A percentile compares a stretch with the other conserved stretches of the same genome.
Evolutionary conservation across 2,113 vertebrate species (phyloP).

Genomic region (Dasypus novemcinctus): DNA sequence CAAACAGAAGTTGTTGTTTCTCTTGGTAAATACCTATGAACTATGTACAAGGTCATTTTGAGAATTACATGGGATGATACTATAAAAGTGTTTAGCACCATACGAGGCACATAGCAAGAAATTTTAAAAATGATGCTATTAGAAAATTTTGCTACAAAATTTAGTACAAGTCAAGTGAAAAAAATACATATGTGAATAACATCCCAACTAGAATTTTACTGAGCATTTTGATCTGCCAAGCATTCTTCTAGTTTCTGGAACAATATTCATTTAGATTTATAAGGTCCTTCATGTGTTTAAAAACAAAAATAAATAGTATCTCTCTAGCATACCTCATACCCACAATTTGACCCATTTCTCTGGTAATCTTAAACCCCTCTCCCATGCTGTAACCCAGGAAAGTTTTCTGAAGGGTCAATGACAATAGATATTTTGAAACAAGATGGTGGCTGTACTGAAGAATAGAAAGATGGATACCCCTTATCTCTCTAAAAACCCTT

Average conservation of each 20-base stretch:
- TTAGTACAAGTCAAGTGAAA: not conserved
- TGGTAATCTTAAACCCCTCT: not conserved
- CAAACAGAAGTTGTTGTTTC: slow-evolving; percentile 2
- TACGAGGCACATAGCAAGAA: not conserved
- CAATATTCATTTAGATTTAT: not conserved
- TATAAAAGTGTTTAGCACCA: not conserved
- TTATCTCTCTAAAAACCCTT: not conserved
- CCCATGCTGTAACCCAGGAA: too few relatives aligned
- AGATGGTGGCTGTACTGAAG: not conserved
- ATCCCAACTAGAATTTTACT: not conserved
- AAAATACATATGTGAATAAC: not conserved
- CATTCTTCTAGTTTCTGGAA: not conserved
- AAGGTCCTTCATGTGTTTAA: not conserved
- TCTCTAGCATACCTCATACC: not conserved
- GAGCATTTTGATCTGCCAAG: not conserved
- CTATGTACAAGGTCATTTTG: not conserved
- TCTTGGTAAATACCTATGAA: not conserved
- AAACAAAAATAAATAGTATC: not conserved
- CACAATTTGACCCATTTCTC: not conserved
- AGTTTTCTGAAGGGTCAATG: not conserved
- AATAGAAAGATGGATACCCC: not conserved
- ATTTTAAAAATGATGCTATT: not conserved
- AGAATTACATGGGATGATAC: not conserved
- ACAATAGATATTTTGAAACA: not conserved
- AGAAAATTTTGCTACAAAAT: not conserved